Conservation (phyloP, 2,888 invertebrate species). For the Xestia xanthographa region DNA sequence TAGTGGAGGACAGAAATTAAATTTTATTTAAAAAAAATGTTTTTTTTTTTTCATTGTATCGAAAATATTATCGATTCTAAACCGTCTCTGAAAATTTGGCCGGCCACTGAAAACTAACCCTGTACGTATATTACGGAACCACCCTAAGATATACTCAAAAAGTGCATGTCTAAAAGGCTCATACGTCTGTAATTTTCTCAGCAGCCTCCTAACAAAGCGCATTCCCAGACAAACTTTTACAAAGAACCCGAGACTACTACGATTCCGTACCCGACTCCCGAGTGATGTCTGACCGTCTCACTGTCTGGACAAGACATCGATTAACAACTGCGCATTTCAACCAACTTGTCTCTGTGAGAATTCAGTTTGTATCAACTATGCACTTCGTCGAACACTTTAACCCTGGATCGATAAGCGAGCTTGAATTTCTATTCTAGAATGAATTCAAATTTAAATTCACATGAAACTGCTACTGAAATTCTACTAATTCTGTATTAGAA, state of each 20-base stretch:
- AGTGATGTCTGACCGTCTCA: slow-evolving; percentile 25
- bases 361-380: slow-evolving; percentile 2
- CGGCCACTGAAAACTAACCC: no score
- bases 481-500: neutral
- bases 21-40: no score
- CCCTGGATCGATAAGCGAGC: neutral
- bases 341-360: slow-evolving; percentile 12
- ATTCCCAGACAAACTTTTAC: slow-evolving; percentile 28
- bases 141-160: neutral
- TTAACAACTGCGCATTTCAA: slow-evolving; percentile 6
- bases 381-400: neutral
- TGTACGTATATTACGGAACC: no score
- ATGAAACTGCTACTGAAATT: neutral
- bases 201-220: slow-evolving; percentile 14
- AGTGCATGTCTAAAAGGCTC: neutral
- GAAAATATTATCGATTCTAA: no score
- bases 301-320: slow-evolving; percentile 11
- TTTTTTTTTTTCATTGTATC: no score
- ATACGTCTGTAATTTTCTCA: neutral
- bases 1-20: no score
- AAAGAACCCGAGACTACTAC: slow-evolving; percentile 13
- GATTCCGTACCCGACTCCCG: neutral
- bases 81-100: no score
- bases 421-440: neutral
- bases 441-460: neutral